Evolutionary conservation across 2,888 invertebrate genomes (phyloP), one percentile per base, ranked within the genome.

Genomic region (Augochlorella aurata): DNA sequence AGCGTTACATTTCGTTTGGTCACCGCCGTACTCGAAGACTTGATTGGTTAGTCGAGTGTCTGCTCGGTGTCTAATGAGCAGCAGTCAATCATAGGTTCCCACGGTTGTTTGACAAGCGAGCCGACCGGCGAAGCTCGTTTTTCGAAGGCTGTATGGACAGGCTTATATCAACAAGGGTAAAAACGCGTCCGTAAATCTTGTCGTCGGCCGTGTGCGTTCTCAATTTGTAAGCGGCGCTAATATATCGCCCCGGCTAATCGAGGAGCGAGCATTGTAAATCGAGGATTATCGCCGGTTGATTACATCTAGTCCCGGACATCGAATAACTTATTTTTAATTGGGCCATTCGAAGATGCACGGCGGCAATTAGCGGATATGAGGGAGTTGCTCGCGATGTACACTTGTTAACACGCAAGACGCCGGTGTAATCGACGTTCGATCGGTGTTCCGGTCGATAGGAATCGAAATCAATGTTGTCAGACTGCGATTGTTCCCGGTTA

Each of bases 201-300:
- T 58, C 52, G 73, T 29, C 21, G 79, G 54, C 10, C 50, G 68
- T 72, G 66, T 68, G 47, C 45, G 54, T 18, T 69, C 52, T 82
- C 77, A 82, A 87, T 86, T 87, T 87, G 82, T 77, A 84, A 74
- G 74, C 74, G 77, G 76, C n/a, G 72, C 54, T 82, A 86, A 86
- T 77, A 70, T 79, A 80, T 38, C 47, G 58, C 44, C 29, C 16
- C 54, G 9, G 61, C 29, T 82, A 73, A 74, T 77, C 82, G 74
- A 69, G 69, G 65, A 65, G 50, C 44, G 73, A 70, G 67, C 67
- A 76, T 69, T 69, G 82, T 82, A 82, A 82, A 82, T 74, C 69
- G 69, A 49, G 74, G 74, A 83, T 82, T 77, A 83, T 82, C 74
- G 52, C 54, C 74, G 71, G 73, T 72, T 50, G 82, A 81, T 81